Conservation (phyloP, 2,797 vertebrate genomes). For the Sebastes kiyomatsui region DNA sequence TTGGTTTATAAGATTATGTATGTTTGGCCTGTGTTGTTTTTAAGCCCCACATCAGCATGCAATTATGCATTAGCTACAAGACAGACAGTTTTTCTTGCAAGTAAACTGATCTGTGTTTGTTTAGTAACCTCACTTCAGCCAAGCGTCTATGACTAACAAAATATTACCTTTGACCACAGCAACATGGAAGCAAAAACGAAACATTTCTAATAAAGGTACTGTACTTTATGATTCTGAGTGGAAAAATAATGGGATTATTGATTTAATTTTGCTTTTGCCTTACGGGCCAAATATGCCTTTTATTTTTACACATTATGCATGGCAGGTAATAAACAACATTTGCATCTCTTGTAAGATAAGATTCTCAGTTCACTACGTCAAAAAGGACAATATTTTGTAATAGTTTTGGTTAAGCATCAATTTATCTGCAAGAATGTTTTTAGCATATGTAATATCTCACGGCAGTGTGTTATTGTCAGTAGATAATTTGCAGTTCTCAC, state of each 20-base stretch:
- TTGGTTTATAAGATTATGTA: background rate
- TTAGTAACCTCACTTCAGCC: background rate
- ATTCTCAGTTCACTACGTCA: background rate
- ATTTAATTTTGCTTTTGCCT: background rate
- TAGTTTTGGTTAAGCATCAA: background rate
- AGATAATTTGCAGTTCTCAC: constrained; percentile 25
- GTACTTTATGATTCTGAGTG: background rate
- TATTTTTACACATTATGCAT: constrained; percentile 2
- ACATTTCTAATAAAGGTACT: background rate
- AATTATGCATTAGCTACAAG: constrained; percentile 16
- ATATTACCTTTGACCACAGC: background rate
- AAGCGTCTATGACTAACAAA: background rate
- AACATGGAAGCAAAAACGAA: constrained; percentile 1
- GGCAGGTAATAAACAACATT: background rate
- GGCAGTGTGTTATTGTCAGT: background rate
- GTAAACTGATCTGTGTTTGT: constrained; percentile 4
- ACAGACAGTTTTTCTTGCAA: background rate
- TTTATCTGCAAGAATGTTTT: constrained; percentile 10
- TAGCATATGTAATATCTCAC: background rate
- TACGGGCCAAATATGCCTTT: constrained; percentile 2
- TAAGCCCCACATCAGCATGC: constrained; percentile 14
- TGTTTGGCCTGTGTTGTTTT: constrained; percentile 28
- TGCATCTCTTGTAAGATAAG: background rate
- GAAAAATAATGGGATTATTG: background rate
- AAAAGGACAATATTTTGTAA: constrained; percentile 26